Percentiles rank a stretch among this genome's conserved stretches.
These are phyloP conservation scores for Emydoidea blandingii DNA, from an alignment of 2,797 vertebrate genomes.

Conservation along the genomic window DNA sequence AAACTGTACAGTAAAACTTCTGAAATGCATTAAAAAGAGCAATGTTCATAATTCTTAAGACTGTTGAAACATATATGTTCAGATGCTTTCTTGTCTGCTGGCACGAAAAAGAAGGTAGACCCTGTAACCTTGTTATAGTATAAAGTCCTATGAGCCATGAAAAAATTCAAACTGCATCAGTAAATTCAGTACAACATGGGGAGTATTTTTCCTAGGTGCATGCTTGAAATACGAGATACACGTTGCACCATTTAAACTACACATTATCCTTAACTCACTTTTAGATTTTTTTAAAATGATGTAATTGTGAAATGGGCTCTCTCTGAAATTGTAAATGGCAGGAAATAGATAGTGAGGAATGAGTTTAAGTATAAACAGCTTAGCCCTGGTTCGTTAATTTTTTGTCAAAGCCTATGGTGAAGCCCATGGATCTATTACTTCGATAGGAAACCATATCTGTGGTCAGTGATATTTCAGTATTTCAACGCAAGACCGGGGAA, in stretches of 20 bases:
- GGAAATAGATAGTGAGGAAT: not conserved
- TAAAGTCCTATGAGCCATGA: not conserved
- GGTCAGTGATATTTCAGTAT: not conserved
- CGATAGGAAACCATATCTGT: conserved; percentile 6
- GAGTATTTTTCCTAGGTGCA: not conserved
- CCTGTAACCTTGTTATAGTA: conserved; percentile 9
- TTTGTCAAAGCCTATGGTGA: not conserved
- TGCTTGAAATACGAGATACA: conserved; percentile 30
- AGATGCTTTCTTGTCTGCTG: conserved; percentile 35
- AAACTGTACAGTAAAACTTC: conserved; percentile 72
- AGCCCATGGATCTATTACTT: not conserved
- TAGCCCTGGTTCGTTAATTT: not conserved
- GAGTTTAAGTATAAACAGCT: conserved; percentile 15
- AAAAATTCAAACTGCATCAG: not conserved
- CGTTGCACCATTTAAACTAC: not conserved
- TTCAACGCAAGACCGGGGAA: conserved; percentile 2
- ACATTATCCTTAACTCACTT: conserved; percentile 41
- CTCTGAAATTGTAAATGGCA: not conserved
- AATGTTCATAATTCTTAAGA: conserved; percentile 54
- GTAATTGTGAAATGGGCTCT: not conserved
- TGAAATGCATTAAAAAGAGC: conserved; percentile 71
- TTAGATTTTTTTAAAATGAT: not conserved
- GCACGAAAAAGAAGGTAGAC: conserved; percentile 50
- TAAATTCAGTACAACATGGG: not conserved
- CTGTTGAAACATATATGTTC: conserved; percentile 40